Conservation (phyloP, 2,113 vertebrate species). For the Malurus alboscapulatus region DNA sequence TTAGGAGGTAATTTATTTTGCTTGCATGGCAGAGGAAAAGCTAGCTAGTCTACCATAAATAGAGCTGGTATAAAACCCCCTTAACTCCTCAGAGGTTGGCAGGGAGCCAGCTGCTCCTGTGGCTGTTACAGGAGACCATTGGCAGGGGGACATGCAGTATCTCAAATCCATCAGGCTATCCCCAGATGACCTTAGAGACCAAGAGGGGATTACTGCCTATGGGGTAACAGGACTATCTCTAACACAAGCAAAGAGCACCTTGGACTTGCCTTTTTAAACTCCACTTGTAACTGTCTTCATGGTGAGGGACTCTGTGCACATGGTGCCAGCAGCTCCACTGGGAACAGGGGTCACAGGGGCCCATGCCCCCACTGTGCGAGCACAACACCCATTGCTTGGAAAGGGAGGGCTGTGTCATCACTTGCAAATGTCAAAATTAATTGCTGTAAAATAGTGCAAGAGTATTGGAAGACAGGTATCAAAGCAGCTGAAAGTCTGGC, state of each 20-base stretch:
- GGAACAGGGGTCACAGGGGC: neutral
- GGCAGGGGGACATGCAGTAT: neutral
- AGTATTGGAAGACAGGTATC: neutral
- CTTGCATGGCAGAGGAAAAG: neutral
- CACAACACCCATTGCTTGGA: neutral
- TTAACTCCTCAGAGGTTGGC: neutral
- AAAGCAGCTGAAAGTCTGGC: neutral
- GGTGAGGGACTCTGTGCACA: neutral
- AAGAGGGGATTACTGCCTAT: neutral
- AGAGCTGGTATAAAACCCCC: neutral
- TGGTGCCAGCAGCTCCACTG: neutral
- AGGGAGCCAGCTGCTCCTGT: neutral
- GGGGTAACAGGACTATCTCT: neutral
- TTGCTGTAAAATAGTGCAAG: neutral
- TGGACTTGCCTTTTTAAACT: neutral
- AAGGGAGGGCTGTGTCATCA: neutral
- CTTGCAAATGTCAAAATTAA: neutral
- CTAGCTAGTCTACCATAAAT: neutral
- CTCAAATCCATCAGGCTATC: neutral
- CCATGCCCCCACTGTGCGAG: rapidly evolving
- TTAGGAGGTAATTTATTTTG: neutral
- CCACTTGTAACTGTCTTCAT: neutral
- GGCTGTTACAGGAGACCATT: neutral
- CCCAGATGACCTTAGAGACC: neutral
- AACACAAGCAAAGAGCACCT: neutral